phyloP scores from a whole-genome alignment of 53 echinoderm and acorn worm genomes.

The Holothuria scabra region DNA sequence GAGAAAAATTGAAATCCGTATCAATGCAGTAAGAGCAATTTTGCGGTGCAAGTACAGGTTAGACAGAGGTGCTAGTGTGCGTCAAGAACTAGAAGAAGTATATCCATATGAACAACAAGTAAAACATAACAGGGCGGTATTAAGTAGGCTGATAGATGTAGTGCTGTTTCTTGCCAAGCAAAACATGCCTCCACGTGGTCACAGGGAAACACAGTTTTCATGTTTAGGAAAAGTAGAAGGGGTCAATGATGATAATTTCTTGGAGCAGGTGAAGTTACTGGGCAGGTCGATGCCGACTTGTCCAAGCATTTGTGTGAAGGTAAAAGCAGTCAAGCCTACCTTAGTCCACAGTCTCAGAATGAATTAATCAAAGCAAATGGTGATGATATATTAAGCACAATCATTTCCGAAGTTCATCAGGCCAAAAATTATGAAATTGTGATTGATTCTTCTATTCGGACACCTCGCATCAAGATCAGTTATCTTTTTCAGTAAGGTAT shows the following conservation, averaged over 20 bases:
- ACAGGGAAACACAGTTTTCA: not conserved
- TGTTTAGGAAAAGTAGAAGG: not conserved
- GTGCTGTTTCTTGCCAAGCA: not conserved
- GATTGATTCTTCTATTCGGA: slow-evolving; percentile 43
- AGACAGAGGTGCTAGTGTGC: too few species aligned
- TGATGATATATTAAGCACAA: not conserved
- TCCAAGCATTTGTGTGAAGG: not conserved
- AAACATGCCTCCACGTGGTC: too few species aligned
- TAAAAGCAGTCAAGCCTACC: not conserved
- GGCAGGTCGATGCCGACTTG: not conserved
- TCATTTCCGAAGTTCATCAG: slow-evolving; percentile 2
- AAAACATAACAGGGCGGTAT: too few species aligned
- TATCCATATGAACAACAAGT: too few species aligned
- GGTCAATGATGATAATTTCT: not conserved
- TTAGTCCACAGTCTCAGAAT: not conserved
- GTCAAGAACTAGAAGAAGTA: too few species aligned
- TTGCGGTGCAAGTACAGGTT: too few species aligned
- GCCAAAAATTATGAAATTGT: slow-evolving; percentile 34
- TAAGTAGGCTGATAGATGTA: not conserved
- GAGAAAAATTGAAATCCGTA: not conserved
- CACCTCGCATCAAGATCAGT: slow-evolving; percentile 46
- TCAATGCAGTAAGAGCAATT: too few species aligned
- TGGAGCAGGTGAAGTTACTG: not conserved
- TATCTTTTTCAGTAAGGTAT: slow-evolving; percentile 31
- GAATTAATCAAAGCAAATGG: not conserved